Conservation (phyloP, 2,888 invertebrate genomes). For the Strigamia maritima region DNA sequence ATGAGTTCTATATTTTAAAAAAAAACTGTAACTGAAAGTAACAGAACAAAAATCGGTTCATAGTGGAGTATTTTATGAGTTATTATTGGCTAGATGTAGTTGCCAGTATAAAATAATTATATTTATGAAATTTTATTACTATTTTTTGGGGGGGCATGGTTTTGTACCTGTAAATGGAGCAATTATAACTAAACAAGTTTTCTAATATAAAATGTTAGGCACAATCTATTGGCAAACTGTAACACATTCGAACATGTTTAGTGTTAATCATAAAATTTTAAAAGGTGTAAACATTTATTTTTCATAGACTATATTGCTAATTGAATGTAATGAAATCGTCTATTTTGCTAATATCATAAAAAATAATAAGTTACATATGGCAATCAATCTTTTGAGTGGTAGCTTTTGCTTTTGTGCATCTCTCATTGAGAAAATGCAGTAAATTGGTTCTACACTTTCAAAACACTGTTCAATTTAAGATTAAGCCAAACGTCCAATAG, state of each 20-base stretch:
- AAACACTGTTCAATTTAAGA: neutral
- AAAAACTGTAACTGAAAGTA: neutral
- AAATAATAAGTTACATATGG: neutral
- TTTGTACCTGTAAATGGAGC: neutral
- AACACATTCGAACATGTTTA: neutral
- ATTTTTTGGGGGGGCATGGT: neutral
- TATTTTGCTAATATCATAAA: neutral
- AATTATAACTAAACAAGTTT: neutral
- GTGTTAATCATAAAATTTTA: slow-evolving; percentile 1
- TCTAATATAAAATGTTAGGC: slow-evolving; percentile 13
- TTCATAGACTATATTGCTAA: neutral
- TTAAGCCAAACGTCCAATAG: slow-evolving; percentile 1
- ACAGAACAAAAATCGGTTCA: neutral
- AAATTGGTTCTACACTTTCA: neutral
- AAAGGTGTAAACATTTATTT: neutral
- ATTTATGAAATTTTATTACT: neutral
- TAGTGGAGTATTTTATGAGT: neutral
- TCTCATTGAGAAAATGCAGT: neutral
- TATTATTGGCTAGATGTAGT: neutral
- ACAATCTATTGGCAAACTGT: neutral
- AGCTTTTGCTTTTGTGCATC: neutral
- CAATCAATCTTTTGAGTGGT: neutral
- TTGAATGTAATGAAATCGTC: neutral
- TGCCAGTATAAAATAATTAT: neutral
- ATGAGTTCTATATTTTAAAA: too few species aligned